These are phyloP conservation scores for Tolmerus cingulatus DNA, from an alignment of 2,888 invertebrate genomes.

Conservation along the genomic window DNA sequence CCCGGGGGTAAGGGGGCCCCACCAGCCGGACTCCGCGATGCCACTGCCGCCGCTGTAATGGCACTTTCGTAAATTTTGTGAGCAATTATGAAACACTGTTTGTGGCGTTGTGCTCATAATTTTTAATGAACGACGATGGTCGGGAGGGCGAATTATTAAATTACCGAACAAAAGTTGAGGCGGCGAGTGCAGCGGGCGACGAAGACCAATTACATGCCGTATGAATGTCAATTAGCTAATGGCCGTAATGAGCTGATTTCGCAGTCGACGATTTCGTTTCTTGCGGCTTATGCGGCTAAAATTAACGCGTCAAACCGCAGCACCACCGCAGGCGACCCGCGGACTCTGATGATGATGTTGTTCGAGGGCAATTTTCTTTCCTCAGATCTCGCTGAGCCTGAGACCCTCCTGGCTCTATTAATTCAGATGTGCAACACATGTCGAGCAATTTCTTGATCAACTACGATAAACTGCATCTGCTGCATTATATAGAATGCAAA, in stretches of 20 bases:
- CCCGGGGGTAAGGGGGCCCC: neutral
- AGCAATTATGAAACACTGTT: conserved; percentile 37
- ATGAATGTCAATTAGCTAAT: conserved; percentile 41
- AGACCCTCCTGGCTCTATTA: neutral
- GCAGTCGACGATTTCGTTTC: neutral
- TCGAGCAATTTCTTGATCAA: neutral
- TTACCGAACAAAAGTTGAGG: conserved; percentile 23
- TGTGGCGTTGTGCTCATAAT: conserved; percentile 39
- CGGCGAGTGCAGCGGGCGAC: neutral
- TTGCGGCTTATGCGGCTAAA: neutral
- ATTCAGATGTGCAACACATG: neutral
- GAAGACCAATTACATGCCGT: conserved; percentile 21
- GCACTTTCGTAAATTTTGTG: conserved; percentile 40
- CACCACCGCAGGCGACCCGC: neutral
- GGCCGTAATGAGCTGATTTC: conserved; percentile 32
- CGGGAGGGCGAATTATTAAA: conserved; percentile 34
- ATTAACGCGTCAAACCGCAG: neutral
- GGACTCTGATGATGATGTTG: neutral
- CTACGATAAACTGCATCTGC: neutral
- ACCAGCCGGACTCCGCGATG: neutral
- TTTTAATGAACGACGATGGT: conserved; percentile 37
- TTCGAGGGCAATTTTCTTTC: neutral
- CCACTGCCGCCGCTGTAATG: conserved; percentile 4
- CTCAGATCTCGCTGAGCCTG: neutral
- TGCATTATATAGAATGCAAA: neutral